phyloP scores from a whole-genome alignment of 2,113 vertebrate species.

The Zosterops japonicus region DNA sequence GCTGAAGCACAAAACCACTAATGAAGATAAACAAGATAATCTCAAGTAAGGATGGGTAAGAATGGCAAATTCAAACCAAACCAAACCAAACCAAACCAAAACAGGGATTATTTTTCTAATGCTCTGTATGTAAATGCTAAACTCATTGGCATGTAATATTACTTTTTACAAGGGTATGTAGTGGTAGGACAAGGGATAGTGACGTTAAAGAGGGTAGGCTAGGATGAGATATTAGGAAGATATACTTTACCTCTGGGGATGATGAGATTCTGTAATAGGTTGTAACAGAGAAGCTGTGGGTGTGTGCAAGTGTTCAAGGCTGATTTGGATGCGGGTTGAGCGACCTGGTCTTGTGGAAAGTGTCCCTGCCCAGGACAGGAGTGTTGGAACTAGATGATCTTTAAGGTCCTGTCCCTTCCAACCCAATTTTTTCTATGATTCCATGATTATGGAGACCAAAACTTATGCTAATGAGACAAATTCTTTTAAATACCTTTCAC shows the following conservation, averaged over 20 bases:
- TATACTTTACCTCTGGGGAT: neutral
- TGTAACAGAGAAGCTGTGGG: neutral
- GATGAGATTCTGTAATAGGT: neutral
- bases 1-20: neutral
- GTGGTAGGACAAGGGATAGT: neutral
- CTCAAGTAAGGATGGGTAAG: neutral
- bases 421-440: neutral
- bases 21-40: neutral
- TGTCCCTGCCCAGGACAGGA: neutral
- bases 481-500: neutral
- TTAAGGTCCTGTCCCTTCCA: neutral
- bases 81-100: neutral
- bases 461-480: neutral
- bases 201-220: neutral
- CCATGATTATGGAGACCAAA: neutral
- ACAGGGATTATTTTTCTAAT: neutral
- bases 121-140: neutral
- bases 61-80: neutral
- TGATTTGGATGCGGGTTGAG: neutral
- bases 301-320: neutral
- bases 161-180: neutral
- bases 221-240: neutral
- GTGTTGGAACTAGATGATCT: neutral
- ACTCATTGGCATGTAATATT: neutral
- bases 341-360: neutral